These are phyloP conservation scores for Oxytorus armatus DNA, from an alignment of 2,888 invertebrate species.

Conservation along the genomic window DNA sequence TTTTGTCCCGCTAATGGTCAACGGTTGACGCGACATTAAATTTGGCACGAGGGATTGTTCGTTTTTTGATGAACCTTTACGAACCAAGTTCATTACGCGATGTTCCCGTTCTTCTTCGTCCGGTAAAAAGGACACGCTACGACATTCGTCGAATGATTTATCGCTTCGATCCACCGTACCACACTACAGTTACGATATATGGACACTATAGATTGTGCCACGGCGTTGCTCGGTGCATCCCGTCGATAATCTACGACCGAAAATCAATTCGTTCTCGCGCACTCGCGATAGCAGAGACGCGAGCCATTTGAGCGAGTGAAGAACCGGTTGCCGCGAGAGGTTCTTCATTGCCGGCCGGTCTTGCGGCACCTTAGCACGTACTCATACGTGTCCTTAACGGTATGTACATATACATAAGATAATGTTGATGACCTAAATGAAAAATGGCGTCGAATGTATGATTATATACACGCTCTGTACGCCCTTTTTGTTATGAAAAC, in stretches of 20 bases:
- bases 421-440: constrained; percentile 16
- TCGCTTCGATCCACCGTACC: constrained; percentile 44
- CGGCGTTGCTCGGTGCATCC: too few relatives aligned
- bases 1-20: neutral
- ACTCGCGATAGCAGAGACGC: neutral
- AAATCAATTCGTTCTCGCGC: constrained; percentile 74
- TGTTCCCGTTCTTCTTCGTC: too few relatives aligned
- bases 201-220: constrained; percentile 53
- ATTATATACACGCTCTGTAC: neutral
- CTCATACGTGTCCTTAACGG: constrained; percentile 32
- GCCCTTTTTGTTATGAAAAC: neutral
- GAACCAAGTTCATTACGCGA: too few relatives aligned
- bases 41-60: too few relatives aligned
- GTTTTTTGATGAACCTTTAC: too few relatives aligned
- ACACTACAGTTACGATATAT: neutral
- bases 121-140: neutral
- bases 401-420: neutral
- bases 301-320: constrained; percentile 12
- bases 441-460: neutral
- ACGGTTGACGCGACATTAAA: neutral
- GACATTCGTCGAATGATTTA: constrained; percentile 71
- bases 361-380: constrained; percentile 43
- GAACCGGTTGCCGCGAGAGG: constrained; percentile 66
- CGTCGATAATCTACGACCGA: constrained; percentile 70
- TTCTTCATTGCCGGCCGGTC: constrained; percentile 53